Percentiles rank a stretch among this genome's conserved stretches.
These are phyloP conservation scores for Trogon melanurus DNA, from an alignment of 2,113 vertebrate genomes.

Conservation along the genomic window DNA sequence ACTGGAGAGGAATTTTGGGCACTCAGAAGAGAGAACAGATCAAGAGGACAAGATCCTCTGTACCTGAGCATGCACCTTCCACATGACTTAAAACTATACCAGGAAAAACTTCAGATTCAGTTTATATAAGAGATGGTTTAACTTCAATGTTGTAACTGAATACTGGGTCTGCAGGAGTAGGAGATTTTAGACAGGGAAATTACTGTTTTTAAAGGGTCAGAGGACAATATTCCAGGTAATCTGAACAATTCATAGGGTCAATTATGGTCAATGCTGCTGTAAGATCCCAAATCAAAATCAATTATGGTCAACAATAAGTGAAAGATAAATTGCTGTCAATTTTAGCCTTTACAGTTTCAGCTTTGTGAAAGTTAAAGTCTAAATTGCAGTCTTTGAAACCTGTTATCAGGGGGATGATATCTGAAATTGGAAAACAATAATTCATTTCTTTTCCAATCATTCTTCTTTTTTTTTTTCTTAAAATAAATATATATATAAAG, in stretches of 20 bases:
- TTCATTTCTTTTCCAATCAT: neutral
- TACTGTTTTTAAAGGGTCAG: neutral
- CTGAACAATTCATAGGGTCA: neutral
- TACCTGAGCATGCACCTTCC: neutral
- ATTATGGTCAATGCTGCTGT: neutral
- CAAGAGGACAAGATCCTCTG: neutral
- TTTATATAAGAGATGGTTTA: neutral
- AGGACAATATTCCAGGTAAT: neutral
- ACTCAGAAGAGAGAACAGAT: neutral
- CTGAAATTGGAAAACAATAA: neutral
- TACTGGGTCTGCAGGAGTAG: neutral
- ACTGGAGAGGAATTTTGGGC: neutral
- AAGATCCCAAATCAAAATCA: neutral
- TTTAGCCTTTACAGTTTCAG: neutral
- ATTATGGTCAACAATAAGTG: neutral
- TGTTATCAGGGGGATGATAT: neutral
- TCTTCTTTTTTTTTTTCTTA: neutral
- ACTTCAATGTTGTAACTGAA: neutral
- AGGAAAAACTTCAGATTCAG: neutral
- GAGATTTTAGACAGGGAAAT: neutral
- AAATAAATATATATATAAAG: neutral
- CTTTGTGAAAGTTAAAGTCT: neutral
- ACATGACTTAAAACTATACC: neutral
- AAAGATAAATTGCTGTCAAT: constrained; percentile 3
- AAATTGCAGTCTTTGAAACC: neutral